Conservation (phyloP, 64 coral and sea anemone species). For the Montipora foliosa region DNA sequence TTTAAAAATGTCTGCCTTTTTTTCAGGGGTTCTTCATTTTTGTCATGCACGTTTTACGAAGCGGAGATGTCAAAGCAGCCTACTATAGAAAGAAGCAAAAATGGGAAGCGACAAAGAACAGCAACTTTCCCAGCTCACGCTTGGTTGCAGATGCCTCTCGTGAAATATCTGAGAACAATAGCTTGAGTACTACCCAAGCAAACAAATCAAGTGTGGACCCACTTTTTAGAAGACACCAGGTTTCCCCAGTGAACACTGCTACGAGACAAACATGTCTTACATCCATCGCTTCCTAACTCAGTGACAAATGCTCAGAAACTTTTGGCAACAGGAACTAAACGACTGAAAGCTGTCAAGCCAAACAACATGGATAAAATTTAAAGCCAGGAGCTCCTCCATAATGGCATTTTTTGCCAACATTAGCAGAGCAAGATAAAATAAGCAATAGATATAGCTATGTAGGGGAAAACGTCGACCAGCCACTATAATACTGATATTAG, state of each 20-base stretch:
- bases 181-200: background rate
- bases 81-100: conserved; percentile 38
- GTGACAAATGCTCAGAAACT: background rate
- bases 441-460: too few relatives aligned
- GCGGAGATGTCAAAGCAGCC: conserved; percentile 10
- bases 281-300: background rate
- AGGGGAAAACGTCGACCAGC: too few relatives aligned
- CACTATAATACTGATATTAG: too few relatives aligned
- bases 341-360: too few relatives aligned
- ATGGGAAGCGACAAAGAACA: conserved; percentile 35
- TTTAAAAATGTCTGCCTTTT: background rate
- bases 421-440: too few relatives aligned
- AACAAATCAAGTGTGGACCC: background rate
- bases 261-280: conserved; percentile 33
- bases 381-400: too few relatives aligned
- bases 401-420: too few relatives aligned
- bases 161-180: background rate
- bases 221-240: conserved; percentile 4
- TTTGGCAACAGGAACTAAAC: too few relatives aligned
- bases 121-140: background rate
- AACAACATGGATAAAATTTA: too few relatives aligned
- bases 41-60: conserved; percentile 55
- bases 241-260: background rate
- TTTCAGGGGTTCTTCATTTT: conserved; percentile 57
- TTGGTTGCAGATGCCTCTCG: background rate